Base-by-base conservation (phyloP, 2,888 invertebrate species). In the Pristionchus fissidentatus region DNA sequence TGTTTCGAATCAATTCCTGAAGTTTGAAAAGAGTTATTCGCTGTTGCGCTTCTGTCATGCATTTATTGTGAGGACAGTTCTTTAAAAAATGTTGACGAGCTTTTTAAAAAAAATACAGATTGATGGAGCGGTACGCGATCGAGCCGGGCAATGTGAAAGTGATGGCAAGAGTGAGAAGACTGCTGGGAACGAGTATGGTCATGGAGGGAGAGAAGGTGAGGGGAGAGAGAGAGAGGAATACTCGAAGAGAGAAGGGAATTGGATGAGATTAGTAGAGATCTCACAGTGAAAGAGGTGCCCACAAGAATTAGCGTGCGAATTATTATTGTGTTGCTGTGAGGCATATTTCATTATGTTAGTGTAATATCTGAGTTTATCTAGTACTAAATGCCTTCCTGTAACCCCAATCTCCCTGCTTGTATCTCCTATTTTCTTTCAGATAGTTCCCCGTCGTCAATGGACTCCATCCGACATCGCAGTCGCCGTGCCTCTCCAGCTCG, bases 101-200 rank as follows among this genome's bases (percentile, higher is more conserved):
- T n/a, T n/a, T n/a, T n/a, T n/a, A n/a, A n/a, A n/a, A n/a, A n/a
- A n/a, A 66, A 35, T 43, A 22, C 73, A 85, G 86, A 32, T 55
- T 85, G 75, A 66, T 87, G 62, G 84, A 80, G 22, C 87, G 89
- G 13, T 87, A 84, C 81, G 88, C 87, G n/a, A 89, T 89, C 60
- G 87, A 87, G 43, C 80, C 75, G 43, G 52, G 73, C 43, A 62
- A 79, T 26, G 82, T 84, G 13, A 62, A 80, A 32, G 78, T 46
- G 29, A 57, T 89, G 22, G 88, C 84, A 0, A 85, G 85, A 83
- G 87, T 86, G 22, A 81, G 86, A 26, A 83, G 84, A 15, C 87
- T 88, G 83, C 80, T 86, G 41, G 89, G 89, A 3, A 62, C 70
- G 55, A 55, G 70, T 38, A 32, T 52, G 35, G 55, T 57, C n/a